These are phyloP conservation scores for Thinocorus orbignyianus DNA, from an alignment of 2,113 vertebrate species.

Conservation along the genomic window DNA sequence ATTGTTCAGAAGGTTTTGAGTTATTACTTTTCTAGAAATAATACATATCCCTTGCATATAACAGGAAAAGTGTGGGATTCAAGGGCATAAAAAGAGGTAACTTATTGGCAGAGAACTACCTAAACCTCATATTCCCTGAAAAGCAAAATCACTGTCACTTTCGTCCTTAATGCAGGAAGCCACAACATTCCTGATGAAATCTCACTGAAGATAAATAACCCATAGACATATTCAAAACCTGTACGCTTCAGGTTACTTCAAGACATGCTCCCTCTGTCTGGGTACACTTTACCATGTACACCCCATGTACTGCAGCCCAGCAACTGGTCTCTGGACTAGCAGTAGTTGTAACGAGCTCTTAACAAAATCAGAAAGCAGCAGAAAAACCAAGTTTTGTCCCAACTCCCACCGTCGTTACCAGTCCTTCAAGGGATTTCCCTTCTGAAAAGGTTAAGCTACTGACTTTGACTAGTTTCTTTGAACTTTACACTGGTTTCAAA, in stretches of 20 bases:
- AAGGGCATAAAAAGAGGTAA: neutral
- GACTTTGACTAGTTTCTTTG: neutral
- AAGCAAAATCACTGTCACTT: neutral
- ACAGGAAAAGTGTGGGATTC: neutral
- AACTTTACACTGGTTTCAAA: neutral
- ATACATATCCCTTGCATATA: neutral
- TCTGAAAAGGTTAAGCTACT: neutral
- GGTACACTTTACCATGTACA: accelerated
- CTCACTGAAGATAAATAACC: neutral
- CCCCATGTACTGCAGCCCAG: neutral
- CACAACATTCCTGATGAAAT: neutral
- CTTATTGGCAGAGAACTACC: neutral
- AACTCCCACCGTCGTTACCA: neutral
- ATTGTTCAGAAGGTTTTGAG: neutral
- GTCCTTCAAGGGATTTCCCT: neutral
- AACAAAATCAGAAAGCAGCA: neutral
- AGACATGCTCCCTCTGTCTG: neutral
- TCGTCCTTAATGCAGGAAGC: neutral
- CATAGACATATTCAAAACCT: neutral
- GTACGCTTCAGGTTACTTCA: neutral
- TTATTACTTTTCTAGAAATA: neutral
- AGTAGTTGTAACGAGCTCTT: neutral
- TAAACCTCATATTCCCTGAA: neutral
- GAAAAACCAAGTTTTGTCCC: neutral
- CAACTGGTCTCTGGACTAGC: neutral